Evolutionary conservation across 2,797 vertebrate genomes (phyloP).

Genomic region (Ficedula albicollis): DNA sequence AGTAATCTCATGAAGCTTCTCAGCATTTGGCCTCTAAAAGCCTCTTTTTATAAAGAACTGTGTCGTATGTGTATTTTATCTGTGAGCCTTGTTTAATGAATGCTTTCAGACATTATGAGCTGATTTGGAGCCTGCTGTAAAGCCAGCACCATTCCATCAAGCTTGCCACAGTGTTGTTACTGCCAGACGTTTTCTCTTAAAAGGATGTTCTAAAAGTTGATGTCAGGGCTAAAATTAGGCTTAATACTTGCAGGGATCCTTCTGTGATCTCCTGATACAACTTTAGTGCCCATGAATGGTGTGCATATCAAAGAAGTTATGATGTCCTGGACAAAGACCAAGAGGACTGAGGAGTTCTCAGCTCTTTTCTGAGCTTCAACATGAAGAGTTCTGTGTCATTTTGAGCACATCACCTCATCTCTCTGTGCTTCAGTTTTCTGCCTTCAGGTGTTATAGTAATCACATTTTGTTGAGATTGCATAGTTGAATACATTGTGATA

Average conservation of each 20-base stretch:
- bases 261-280: not conserved
- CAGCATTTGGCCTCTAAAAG: not conserved
- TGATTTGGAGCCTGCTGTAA: not conserved
- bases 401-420: not conserved
- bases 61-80: not conserved
- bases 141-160: not conserved
- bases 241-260: not conserved
- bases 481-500: not conserved
- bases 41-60: not conserved
- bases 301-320: not conserved
- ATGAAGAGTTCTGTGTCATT: not conserved
- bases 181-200: not conserved
- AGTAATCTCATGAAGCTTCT: slow-evolving; percentile 7
- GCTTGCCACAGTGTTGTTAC: not conserved
- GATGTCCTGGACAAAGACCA: not conserved
- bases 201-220: not conserved
- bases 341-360: not conserved
- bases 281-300: not conserved
- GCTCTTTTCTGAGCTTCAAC: not conserved
- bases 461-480: not conserved
- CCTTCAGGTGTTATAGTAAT: not conserved
- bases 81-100: not conserved
- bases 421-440: not conserved
- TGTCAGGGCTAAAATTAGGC: not conserved
- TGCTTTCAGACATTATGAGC: not conserved